phyloP scores from a whole-genome alignment of 1,140 invertebrate species.

The Drosophila trapezifrons region DNA sequence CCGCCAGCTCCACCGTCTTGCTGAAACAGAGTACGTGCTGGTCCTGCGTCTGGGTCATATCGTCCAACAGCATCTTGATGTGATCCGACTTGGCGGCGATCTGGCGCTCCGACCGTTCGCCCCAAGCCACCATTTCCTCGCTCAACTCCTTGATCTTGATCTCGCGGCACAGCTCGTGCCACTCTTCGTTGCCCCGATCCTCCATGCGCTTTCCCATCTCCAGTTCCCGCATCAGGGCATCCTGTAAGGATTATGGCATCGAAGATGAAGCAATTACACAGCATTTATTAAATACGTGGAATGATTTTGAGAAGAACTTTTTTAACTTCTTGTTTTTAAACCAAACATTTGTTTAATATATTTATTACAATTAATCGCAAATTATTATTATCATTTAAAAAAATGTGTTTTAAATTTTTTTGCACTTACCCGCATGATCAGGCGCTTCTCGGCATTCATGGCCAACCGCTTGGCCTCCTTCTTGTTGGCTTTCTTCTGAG shows the following conservation, averaged over 20 bases:
- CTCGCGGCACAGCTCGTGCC: slow-evolving; percentile 65
- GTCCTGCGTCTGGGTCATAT: slow-evolving; percentile 68
- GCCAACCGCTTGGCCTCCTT: slow-evolving; percentile 48
- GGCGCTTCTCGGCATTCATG: slow-evolving; percentile 39
- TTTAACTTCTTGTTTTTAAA: no score
- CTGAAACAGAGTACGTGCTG: slow-evolving; percentile 46
- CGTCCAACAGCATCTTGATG: slow-evolving; percentile 61
- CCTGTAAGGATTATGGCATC: slow-evolving; percentile 39
- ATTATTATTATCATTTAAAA: no score
- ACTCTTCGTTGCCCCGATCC: slow-evolving; percentile 47
- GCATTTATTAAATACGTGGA: background rate
- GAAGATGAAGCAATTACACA: no score
- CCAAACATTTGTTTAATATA: no score
- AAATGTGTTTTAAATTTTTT: no score
- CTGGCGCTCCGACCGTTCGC: slow-evolving; percentile 39
- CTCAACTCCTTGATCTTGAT: slow-evolving; percentile 67
- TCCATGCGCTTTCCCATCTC: slow-evolving; percentile 71
- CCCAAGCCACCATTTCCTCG: slow-evolving; percentile 63
- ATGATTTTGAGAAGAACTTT: no score
- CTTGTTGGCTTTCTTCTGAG: slow-evolving; percentile 44
- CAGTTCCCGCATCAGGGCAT: slow-evolving; percentile 60
- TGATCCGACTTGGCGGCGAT: slow-evolving; percentile 66
- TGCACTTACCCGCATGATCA: slow-evolving; percentile 56
- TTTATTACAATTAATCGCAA: no score
- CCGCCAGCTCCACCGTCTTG: slow-evolving; percentile 62